phyloP scores from a whole-genome alignment of 2,888 invertebrate species.

The Lymantria dispar region DNA sequence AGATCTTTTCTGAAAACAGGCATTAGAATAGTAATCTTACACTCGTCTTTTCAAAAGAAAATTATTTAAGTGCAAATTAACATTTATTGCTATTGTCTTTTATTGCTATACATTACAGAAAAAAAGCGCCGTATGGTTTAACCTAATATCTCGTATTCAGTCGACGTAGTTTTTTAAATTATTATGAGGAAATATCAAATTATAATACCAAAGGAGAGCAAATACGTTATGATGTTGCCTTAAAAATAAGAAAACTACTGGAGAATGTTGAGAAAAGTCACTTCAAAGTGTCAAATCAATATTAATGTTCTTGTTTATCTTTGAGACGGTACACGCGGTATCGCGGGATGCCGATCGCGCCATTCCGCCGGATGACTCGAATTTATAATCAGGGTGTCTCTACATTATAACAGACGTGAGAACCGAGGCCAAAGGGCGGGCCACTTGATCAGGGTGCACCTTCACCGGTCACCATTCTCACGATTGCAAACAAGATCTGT shows the following conservation, averaged over 20 bases:
- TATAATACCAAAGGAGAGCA: conserved; percentile 40
- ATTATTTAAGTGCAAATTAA: too few relatives aligned
- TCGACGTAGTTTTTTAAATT: too few relatives aligned
- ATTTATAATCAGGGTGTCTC: conserved; percentile 74
- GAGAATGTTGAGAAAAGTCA: conserved; percentile 55
- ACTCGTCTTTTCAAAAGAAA: too few relatives aligned
- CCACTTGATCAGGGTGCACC: conserved; percentile 76
- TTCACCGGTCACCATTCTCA: conserved; percentile 68
- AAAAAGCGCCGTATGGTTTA: too few relatives aligned
- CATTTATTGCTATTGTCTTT: too few relatives aligned
- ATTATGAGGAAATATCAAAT: conserved; percentile 23
- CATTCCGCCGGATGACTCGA: conserved; percentile 64
- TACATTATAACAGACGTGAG: conserved; percentile 64
- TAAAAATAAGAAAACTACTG: conserved; percentile 62
- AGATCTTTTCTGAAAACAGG: too few relatives aligned
- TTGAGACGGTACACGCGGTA: conserved; percentile 54
- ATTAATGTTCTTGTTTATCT: conserved; percentile 78
- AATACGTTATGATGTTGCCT: conserved; percentile 44
- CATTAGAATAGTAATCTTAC: too few relatives aligned
- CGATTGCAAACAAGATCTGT: conserved; percentile 65
- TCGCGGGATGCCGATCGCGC: conserved; percentile 55
- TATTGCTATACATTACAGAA: too few relatives aligned
- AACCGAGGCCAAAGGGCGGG: conserved; percentile 69
- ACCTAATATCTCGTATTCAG: too few relatives aligned
- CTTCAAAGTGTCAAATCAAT: conserved; percentile 76